Evolutionary conservation across 2,797 vertebrate species (phyloP).

Genomic region (Uromys caudimaculatus): DNA sequence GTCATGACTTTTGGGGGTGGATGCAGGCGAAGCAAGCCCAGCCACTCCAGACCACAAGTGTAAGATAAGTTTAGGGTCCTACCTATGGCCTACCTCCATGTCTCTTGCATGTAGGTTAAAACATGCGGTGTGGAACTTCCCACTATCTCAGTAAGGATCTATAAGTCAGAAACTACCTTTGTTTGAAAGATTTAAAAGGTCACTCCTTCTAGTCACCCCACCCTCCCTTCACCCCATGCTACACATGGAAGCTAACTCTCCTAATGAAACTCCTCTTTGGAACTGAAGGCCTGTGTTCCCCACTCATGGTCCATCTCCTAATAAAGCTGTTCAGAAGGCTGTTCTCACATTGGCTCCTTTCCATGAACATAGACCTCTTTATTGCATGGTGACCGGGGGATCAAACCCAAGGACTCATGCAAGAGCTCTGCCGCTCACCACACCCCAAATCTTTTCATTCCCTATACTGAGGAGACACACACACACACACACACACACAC

Average conservation of each 20-base stretch:
- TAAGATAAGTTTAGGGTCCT: not conserved
- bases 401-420: not conserved
- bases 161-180: not conserved
- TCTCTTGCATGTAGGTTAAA: not conserved
- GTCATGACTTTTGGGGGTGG: not conserved
- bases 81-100: not conserved
- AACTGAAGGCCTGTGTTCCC: not conserved
- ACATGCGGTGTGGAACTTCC: not conserved
- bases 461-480: not conserved
- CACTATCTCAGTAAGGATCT: not conserved
- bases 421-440: not conserved
- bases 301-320: too few species aligned
- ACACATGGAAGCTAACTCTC: not conserved
- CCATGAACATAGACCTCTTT: not conserved
- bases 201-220: too few species aligned
- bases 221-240: too few species aligned
- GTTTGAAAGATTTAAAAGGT: not conserved
- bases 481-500: too few species aligned
- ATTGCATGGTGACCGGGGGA: not conserved
- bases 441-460: not conserved
- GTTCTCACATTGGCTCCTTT: not conserved
- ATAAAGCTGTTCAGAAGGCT: not conserved
- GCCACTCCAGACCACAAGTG: not conserved
- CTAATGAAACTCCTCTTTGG: not conserved
- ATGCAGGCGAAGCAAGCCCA: not conserved